These are phyloP conservation scores for Boleophthalmus pectinirostris DNA, from an alignment of 2,113 vertebrate species.

Conservation along the genomic window DNA sequence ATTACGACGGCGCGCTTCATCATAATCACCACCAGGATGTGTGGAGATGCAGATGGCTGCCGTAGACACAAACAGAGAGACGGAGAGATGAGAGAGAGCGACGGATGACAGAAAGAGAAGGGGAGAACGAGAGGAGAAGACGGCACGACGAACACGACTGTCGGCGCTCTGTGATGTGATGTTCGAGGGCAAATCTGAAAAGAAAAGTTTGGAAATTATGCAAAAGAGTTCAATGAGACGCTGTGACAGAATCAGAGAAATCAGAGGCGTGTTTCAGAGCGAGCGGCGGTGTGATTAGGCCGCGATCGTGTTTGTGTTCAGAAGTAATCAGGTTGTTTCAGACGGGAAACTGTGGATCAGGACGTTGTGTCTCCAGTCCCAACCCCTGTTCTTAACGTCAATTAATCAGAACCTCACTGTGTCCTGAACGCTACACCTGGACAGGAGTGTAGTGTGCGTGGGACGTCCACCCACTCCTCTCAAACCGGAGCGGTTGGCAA, in stretches of 20 bases:
- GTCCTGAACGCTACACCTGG: too few species aligned
- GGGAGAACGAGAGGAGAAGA: not conserved
- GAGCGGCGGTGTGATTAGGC: not conserved
- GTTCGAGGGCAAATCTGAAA: not conserved
- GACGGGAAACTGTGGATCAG: too few species aligned
- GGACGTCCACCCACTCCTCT: too few species aligned
- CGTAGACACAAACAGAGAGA: not conserved
- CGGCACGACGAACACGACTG: not conserved
- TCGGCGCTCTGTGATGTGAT: not conserved
- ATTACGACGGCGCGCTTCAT: slow-evolving; percentile 81
- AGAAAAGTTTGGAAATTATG: slow-evolving; percentile 1
- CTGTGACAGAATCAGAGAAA: not conserved
- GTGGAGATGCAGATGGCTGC: slow-evolving; percentile 32
- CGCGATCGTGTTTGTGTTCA: not conserved
- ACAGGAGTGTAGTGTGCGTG: too few species aligned
- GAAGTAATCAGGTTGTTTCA: not conserved
- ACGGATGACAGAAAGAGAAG: not conserved
- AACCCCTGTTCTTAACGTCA: too few species aligned
- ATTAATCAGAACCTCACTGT: too few species aligned
- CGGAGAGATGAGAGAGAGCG: too few species aligned
- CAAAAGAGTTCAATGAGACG: not conserved
- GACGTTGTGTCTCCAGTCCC: too few species aligned
- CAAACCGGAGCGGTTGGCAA: too few species aligned
- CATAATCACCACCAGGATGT: slow-evolving; percentile 68
- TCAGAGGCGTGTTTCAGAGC: too few species aligned